Evolutionary conservation across 2,797 vertebrate genomes (phyloP).

Genomic region (Lacerta viridis): DNA sequence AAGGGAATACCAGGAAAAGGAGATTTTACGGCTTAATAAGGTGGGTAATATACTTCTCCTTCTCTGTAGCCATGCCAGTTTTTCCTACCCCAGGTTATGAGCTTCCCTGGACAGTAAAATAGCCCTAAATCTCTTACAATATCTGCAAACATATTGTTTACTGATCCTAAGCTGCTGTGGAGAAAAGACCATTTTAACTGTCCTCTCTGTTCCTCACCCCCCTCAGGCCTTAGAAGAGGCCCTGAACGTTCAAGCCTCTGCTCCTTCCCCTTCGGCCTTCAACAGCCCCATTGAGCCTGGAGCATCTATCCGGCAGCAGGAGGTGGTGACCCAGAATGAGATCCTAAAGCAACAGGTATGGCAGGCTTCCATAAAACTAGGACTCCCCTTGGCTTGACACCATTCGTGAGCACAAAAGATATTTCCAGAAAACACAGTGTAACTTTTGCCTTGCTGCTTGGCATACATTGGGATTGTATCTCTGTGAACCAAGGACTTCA

Average conservation of each 20-base stretch:
- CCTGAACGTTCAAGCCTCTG: slow-evolving; percentile 88
- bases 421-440: background rate
- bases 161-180: background rate
- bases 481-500: background rate
- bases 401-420: background rate
- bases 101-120: background rate
- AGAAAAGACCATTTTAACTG: background rate
- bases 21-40: slow-evolving; percentile 97
- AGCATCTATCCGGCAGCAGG: slow-evolving; percentile 88
- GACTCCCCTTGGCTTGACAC: background rate
- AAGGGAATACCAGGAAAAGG: slow-evolving; percentile 96
- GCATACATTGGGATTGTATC: background rate
- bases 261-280: slow-evolving; percentile 82
- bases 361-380: background rate
- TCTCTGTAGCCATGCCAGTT: background rate
- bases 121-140: background rate
- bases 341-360: slow-evolving; percentile 96
- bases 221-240: slow-evolving; percentile 94
- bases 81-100: background rate
- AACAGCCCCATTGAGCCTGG: slow-evolving; percentile 82
- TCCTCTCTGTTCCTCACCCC: background rate
- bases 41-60: slow-evolving; percentile 67
- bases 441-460: background rate
- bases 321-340: slow-evolving; percentile 94
- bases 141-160: background rate